Evolutionary conservation across 2,797 vertebrate species (phyloP).

Genomic region (Lepidocolaptes lacrymiger): DNA sequence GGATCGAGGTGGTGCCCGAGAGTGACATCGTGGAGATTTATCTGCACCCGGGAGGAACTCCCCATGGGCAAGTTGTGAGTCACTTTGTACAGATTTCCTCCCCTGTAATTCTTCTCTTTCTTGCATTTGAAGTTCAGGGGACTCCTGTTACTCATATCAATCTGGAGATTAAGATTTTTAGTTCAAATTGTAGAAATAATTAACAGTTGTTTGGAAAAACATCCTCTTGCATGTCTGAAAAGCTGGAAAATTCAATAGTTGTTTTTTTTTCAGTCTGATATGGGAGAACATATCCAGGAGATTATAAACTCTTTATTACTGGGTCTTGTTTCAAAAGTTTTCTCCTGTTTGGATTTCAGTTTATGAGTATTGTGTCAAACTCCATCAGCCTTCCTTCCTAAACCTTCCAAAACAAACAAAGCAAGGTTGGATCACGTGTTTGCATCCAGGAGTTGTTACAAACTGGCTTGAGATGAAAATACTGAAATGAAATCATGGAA

Average conservation of each 20-base stretch:
- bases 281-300: background rate
- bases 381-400: background rate
- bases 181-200: background rate
- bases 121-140: background rate
- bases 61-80: conserved; percentile 91
- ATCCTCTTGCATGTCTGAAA: accelerated
- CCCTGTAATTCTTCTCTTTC: background rate
- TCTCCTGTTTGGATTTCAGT: background rate
- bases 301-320: background rate
- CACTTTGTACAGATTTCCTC: background rate
- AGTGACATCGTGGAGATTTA: conserved; percentile 92
- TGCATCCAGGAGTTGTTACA: background rate
- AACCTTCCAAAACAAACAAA: background rate
- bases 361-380: background rate
- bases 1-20: conserved; percentile 92
- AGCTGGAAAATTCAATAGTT: background rate
- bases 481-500: background rate
- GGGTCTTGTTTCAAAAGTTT: background rate
- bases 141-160: background rate
- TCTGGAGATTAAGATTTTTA: background rate
- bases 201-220: background rate
- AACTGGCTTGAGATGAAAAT: background rate
- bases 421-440: background rate
- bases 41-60: conserved; percentile 90
- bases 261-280: background rate